Percentiles rank a stretch among this genome's conserved stretches.
These are phyloP conservation scores for Carabus problematicus DNA, from an alignment of 2,888 invertebrate species.

Conservation along the genomic window DNA sequence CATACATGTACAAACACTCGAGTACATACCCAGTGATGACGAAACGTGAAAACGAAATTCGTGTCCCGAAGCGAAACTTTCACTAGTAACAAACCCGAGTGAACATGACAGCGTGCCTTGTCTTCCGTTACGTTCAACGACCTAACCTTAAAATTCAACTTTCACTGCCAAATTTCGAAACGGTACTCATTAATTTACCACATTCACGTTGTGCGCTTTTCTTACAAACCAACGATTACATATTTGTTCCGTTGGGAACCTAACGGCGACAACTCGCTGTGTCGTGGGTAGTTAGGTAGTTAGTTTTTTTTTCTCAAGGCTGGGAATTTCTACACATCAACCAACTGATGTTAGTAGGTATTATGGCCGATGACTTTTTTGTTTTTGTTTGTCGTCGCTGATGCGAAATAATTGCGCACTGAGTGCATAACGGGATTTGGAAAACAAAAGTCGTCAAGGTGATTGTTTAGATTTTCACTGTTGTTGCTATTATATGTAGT, in stretches of 20 bases:
- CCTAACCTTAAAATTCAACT: conserved; percentile 43
- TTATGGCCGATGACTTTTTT: conserved; percentile 4
- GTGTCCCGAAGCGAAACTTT: conserved; percentile 31
- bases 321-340: neutral
- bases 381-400: too few species aligned
- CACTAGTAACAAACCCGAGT: conserved; percentile 25
- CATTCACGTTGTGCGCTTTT: conserved; percentile 4
- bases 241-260: neutral
- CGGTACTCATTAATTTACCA: conserved; percentile 11
- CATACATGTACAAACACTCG: neutral
- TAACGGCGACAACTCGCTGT: too few species aligned
- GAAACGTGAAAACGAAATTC: conserved; percentile 28
- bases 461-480: too few species aligned
- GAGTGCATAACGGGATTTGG: too few species aligned
- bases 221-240: conserved; percentile 1
- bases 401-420: too few species aligned
- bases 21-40: conserved; percentile 19
- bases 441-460: too few species aligned
- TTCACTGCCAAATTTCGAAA: conserved; percentile 43
- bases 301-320: conserved; percentile 16
- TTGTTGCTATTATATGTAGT: too few species aligned
- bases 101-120: neutral
- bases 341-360: neutral
- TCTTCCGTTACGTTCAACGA: conserved; percentile 43
- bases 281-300: too few species aligned